Base-by-base conservation (phyloP, 2,113 vertebrate species). In the Callocephalon fimbriatum region DNA sequence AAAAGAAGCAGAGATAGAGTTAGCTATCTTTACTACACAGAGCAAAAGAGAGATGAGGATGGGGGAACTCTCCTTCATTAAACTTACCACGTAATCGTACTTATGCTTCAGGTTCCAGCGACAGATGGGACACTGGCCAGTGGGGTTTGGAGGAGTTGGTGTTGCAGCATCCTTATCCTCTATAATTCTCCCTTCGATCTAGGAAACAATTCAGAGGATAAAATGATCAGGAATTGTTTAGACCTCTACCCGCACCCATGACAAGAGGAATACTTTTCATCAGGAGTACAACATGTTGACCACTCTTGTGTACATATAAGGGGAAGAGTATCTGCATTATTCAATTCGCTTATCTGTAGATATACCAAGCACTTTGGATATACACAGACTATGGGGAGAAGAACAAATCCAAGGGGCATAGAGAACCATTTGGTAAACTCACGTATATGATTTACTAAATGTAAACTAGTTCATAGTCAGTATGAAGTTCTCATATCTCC, bases 51-150 rank as follows among this genome's bases (percentile, higher is more conserved):
- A 58, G 54, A 2, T 17, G 42, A 73, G 51, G 38, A 48, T 4
- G 15, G n/a, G 25, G 37, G 14, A 95, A 25, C 13, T 47, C 37
- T 83, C 29, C 62, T 74, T 59, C 44, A 38, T 45, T 40, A 58
- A 56, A 98, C 98, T 99, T 97, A 99, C 99, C 92, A 98, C 99
- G 68, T 99, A 99, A 94, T 89, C 68, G 1, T 99, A 99, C 93
- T 99, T 99, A 95, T 99, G 97, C 94, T 99, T 99, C 90, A 99
- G 98, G 96, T 99, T 99, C 99, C 99, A 99, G 66, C 98, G 98
- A 96, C 99, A 99, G 97, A 99, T 99, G 9, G 99, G 99, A 93
- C 99, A 99, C 77, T 98, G 98, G 38, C 99, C 99, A 79, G 97
- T 90, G 5, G 99, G 99, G 91, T 99, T 99, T 58, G 99, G 99